Base-by-base conservation (phyloP, 2,113 vertebrate species). In the Urocynchramus pylzowi region DNA sequence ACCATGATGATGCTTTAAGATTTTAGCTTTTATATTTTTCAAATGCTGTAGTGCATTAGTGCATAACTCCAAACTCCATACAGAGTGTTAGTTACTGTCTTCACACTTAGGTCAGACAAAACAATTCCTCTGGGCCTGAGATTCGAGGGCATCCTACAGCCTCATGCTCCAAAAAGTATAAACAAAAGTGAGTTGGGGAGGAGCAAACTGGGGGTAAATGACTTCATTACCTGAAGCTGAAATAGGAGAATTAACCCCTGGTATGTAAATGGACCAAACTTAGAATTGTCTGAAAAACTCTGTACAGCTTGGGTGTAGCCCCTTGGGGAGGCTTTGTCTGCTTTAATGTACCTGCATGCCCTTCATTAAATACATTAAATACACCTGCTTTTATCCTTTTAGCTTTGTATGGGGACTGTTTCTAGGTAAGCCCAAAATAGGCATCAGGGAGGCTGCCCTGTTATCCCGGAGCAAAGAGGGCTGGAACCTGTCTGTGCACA, bases 391-490 rank as follows among this genome's bases (percentile, higher is more conserved):
- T 41, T 27, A 63, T 22, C 3, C 16, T n/a, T 52, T 42, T 11
- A 42, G 10, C 23, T 64, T 64, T 35, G 31, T 35, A 31, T 53
- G 49, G 49, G 5, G 19, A 53, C 15, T 44, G 47, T 79, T 53
- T 35, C 19, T 7, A n/a, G 37, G 14, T 17, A 5, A 41, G 19
- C 23, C 37, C 2, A 4, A n/a, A 42, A 10, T 1, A 27, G 47
- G 30, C 7, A 50, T 11, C 27, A 24, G 6, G 1, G 19, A 68
- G 24, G 49, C 28, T 69, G 33, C 13, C 33, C 39, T 1, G 0
- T 6, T 19, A 10, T 3, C 23, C 23, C 8, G 1, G 9, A 45
- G 11, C 30, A 33, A 31, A 3, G 10, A 12, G 41, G 59, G 65
- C 56, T 41, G 54, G 60, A 33, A 10, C 11, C 26, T 4, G 4